Conservation (phyloP, 2,113 vertebrate genomes). For the Strix aluco region DNA sequence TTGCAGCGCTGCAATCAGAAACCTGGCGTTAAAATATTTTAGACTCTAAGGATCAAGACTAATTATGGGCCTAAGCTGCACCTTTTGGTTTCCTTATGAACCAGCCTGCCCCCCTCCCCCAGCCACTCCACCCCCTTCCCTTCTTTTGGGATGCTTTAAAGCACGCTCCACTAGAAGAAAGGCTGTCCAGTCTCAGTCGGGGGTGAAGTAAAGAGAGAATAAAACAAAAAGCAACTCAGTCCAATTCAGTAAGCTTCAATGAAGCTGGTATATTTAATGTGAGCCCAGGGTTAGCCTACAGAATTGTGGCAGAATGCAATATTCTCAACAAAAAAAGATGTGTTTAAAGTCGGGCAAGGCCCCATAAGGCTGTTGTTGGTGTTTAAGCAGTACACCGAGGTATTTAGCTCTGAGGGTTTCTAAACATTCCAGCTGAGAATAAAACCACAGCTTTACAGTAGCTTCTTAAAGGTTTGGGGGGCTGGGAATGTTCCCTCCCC, state of each 20-base stretch:
- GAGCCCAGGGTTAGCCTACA: conserved; percentile 83
- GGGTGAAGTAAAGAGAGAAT: conserved; percentile 82
- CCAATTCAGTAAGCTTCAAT: conserved; percentile 88
- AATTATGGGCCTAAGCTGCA: conserved; percentile 95
- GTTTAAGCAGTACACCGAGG: conserved; percentile 86
- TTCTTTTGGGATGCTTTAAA: conserved; percentile 80
- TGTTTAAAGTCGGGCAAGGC: conserved; percentile 86
- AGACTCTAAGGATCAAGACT: conserved; percentile 93
- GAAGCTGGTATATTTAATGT: conserved; percentile 83
- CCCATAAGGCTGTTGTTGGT: conserved; percentile 91
- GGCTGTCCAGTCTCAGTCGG: conserved; percentile 81
- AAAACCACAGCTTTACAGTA: conserved; percentile 85
- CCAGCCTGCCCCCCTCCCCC: background rate
- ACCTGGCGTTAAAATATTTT: conserved; percentile 95
- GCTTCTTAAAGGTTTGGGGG: conserved; percentile 83
- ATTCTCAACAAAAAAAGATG: conserved; percentile 86
- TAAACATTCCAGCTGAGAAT: conserved; percentile 89
- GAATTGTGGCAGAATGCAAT: conserved; percentile 85
- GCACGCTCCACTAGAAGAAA: conserved; percentile 83
- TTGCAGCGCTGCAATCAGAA: conserved; percentile 90
- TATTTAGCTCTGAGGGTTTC: conserved; percentile 87
- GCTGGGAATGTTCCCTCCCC: conserved; percentile 83
- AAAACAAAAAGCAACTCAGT: conserved; percentile 88
- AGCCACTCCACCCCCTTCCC: conserved; percentile 44
- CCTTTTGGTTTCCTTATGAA: conserved; percentile 79